Base-by-base conservation (phyloP, 2,113 vertebrate species). In the Neoarius graeffei region DNA sequence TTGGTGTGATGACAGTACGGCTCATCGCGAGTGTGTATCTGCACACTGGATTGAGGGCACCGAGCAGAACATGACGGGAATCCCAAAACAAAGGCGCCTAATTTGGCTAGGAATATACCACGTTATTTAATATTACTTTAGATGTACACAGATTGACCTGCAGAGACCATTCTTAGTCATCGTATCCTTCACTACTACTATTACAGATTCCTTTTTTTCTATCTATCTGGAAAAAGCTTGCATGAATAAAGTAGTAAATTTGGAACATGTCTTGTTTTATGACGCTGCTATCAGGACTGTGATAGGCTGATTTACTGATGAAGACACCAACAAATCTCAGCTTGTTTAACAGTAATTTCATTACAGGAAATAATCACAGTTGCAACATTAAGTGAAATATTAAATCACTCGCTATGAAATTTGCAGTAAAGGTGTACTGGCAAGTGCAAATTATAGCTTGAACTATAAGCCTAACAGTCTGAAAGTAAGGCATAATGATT, bases 21-120 rank as follows among this genome's bases (percentile, higher is more conserved):
- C 74, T 88, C 87, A 89, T 83, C 82, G 88, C 52, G 73, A 48
- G 62, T 25, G 9, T 69, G 87, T 30, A 64, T 85, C 54, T 90
- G 81, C 87, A 89, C 25, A 1, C 23, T 15, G 66, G 56, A 73
- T 80, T 27, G 13, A 85, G 52, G 81, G 66, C 50, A 9, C 54
- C 48, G 48, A 30, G 74, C 4, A 27, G 20, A 74, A 83, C 79
- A 69, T 27, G 80, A 57, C 9, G 25, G 54, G 7, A 69, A 84
- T 82, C 64, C 71, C 25, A 67, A 83, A 86, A 84, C 71, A 82
- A 20, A 77, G 74, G 54, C 10, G n/a, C 64, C 9, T 73, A 74
- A 52, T 67, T 42, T 27, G 11, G 48, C 79, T 35, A 59, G 27
- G n/a, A 59, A 19, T 19, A 35, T 54, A 57, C 14, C 1, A 52